These are phyloP conservation scores for Drosophila peninsularis DNA, from an alignment of 2,888 invertebrate species.

Conservation along the genomic window DNA sequence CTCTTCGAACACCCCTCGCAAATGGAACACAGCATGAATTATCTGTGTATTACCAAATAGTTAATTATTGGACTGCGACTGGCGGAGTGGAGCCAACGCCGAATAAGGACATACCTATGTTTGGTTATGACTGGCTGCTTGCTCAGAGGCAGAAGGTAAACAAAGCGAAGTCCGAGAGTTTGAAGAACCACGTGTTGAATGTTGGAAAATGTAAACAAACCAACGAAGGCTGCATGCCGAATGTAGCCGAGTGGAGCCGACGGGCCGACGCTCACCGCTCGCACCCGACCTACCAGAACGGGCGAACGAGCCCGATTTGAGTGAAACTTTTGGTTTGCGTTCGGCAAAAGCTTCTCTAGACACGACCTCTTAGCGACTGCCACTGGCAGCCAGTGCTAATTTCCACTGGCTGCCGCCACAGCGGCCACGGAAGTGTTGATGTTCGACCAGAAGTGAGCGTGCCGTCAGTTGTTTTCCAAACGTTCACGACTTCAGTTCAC, in stretches of 20 bases:
- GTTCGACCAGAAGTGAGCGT: slow-evolving; percentile 59
- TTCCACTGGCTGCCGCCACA: slow-evolving; percentile 50
- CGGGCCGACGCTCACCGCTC: slow-evolving; percentile 1
- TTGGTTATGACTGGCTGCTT: neutral
- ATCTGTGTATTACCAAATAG: neutral
- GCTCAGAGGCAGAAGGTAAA: slow-evolving; percentile 29
- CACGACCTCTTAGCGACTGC: slow-evolving; percentile 33
- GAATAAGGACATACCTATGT: neutral
- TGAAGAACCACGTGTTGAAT: slow-evolving; percentile 57
- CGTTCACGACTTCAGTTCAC: slow-evolving; percentile 73
- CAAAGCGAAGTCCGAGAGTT: slow-evolving; percentile 14
- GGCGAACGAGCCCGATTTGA: slow-evolving; percentile 35
- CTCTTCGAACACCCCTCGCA: no score
- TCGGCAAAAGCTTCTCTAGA: slow-evolving; percentile 54
- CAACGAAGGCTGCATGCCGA: slow-evolving; percentile 29
- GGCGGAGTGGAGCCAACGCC: neutral
- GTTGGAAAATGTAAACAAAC: slow-evolving; percentile 66
- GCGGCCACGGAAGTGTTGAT: slow-evolving; percentile 61
- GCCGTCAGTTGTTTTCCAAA: slow-evolving; percentile 78
- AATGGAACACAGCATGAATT: neutral
- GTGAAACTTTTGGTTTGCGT: slow-evolving; percentile 51
- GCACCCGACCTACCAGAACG: slow-evolving; percentile 29
- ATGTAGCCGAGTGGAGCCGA: neutral
- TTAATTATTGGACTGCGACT: neutral
- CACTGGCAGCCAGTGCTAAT: slow-evolving; percentile 33